Percentiles rank a stretch among this genome's conserved stretches.
These are phyloP conservation scores for Tetragonula clypearis DNA, from an alignment of 1,140 invertebrate species.

Conservation along the genomic window DNA sequence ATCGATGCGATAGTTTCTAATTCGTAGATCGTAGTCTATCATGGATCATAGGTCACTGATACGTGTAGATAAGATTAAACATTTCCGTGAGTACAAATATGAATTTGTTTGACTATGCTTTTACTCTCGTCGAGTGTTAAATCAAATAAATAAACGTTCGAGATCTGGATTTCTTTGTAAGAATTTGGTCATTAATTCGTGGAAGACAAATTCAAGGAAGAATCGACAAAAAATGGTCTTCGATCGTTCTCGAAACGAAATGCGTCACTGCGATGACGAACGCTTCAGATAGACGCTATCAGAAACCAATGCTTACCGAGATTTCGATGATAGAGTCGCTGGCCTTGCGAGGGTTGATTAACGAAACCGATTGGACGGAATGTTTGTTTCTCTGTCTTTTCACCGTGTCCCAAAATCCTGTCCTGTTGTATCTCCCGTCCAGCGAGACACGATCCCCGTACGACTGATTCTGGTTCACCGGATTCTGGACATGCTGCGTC, in stretches of 20 bases:
- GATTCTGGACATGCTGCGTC: not conserved
- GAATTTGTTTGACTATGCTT: not conserved
- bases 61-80: conserved; percentile 59
- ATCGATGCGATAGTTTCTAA: not conserved
- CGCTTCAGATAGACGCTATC: not conserved
- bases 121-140: not conserved
- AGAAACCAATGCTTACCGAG: conserved; percentile 62
- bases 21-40: not conserved
- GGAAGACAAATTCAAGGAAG: too few species aligned
- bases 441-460: not conserved
- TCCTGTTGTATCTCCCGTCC: conserved; percentile 6
- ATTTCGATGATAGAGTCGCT: conserved; percentile 76
- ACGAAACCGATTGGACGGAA: conserved; percentile 22
- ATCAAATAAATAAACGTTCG: too few species aligned
- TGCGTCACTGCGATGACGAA: too few species aligned
- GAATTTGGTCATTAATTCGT: too few species aligned
- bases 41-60: not conserved
- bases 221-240: too few species aligned
- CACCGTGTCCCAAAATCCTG: conserved; percentile 79
- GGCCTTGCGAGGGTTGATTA: conserved; percentile 67
- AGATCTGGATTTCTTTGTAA: too few species aligned
- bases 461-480: not conserved
- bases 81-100: not conserved
- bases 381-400: conserved; percentile 73
- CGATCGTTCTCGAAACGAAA: not conserved